Conservation (phyloP, 2,113 vertebrate species). For the Sminthopsis crassicaudata region DNA sequence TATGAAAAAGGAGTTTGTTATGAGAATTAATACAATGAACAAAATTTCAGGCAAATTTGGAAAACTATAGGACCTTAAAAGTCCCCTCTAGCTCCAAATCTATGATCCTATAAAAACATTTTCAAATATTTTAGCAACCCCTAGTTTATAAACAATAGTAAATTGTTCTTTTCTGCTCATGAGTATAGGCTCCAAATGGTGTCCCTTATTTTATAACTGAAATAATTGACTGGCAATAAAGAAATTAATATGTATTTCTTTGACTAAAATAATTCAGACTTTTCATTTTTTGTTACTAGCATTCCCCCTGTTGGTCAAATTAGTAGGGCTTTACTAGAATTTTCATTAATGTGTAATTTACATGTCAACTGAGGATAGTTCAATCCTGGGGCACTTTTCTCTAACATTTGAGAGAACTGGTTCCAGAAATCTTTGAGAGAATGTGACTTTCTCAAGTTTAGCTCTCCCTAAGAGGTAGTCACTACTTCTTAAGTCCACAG, state of each 20-base stretch:
- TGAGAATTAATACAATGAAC: neutral
- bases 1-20: accelerated
- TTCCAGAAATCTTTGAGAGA: neutral
- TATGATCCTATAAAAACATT: neutral
- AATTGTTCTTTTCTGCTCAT: neutral
- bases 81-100: neutral
- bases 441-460: neutral
- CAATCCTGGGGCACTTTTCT: neutral
- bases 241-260: neutral
- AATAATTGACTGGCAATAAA: neutral
- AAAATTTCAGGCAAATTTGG: neutral
- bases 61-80: neutral
- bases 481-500: neutral
- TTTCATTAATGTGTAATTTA: neutral
- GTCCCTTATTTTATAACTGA: neutral
- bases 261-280: neutral
- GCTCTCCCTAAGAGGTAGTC: neutral
- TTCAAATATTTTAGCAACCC: neutral
- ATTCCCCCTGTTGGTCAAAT: neutral
- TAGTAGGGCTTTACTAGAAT: neutral
- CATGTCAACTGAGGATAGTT: neutral
- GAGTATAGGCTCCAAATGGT: neutral
- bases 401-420: neutral
- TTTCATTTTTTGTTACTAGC: neutral
- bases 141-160: neutral